phyloP scores from a whole-genome alignment of 2,797 vertebrate genomes.

The Anolis apletophallus region DNA sequence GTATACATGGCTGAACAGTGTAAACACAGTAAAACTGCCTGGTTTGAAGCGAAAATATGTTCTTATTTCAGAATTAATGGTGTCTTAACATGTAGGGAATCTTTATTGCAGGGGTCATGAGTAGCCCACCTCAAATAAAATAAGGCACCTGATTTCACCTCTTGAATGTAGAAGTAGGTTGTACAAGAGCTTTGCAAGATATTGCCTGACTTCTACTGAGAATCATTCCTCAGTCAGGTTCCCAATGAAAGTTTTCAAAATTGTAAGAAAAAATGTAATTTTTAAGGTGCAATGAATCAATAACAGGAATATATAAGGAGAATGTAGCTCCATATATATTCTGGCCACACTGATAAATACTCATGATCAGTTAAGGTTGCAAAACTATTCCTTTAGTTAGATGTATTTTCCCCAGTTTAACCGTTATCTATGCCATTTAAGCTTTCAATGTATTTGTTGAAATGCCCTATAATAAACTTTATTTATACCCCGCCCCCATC shows the following conservation, averaged over 20 bases:
- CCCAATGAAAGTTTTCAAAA: neutral
- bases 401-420: neutral
- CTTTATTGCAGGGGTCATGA: neutral
- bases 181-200: neutral
- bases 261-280: neutral
- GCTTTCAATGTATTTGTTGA: neutral
- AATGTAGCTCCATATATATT: neutral
- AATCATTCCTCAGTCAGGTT: neutral
- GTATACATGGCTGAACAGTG: neutral
- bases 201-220: neutral
- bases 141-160: neutral
- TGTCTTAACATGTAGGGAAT: neutral
- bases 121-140: neutral
- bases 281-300: neutral
- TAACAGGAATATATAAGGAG: neutral
- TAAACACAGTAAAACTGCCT: neutral
- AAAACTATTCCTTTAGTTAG: neutral
- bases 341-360: neutral
- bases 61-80: neutral
- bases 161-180: neutral
- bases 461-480: too few species aligned
- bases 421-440: neutral
- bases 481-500: too few species aligned
- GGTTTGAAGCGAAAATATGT: neutral
- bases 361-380: neutral